Evolutionary conservation across 2,888 invertebrate species (phyloP), one percentile per base, ranked within the genome.

Genomic region (Acanthacorydalis orientalis): DNA sequence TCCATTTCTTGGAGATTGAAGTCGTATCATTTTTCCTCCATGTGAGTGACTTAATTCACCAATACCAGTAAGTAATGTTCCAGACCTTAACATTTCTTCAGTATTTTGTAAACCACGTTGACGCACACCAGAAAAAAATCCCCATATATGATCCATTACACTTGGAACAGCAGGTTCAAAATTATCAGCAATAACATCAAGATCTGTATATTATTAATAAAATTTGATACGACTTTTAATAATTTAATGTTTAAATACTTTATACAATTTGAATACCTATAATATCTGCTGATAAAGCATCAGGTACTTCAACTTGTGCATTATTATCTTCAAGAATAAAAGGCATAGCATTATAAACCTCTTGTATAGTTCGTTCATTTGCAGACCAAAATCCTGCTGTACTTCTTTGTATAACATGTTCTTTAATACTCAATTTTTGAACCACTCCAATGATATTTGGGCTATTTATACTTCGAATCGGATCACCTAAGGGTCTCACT

Each of bases 321-420:
- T 78, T 78, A 49, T 65, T 67, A 57, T 69, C 73, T 57, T 70
- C 73, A 46, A 91, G 65, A 43, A 77, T 77, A 62, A 91, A 91
- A 2, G 90, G 90, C 59, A 86, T 82, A 45, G 78, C 74, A 61
- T 88, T 86, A 58, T 77, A 78, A 9, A 83, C 78, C 57, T 85
- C 81, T 58, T 86, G 82, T 51, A 90, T 78, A 1, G 81, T 77
- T 52, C 83, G 75, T 37, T 83, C 80, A 57, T 83, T 82, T 56
- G 89, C 85, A 0, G 83, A 79, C 88, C 88, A 88, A 65, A 86
- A 87, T 4, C 88, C 88, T n/a, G 83, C 80, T 6, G 83, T 79
- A 33, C 80, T 83, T 56, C 87, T 71, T n/a, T 85, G 81, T 52
- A 86, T 77, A 6, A 84, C 79, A 69, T 87, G 87, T 65, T 88